Conservation (phyloP, 2,888 invertebrate genomes). For the Trachelus troglodyta region DNA sequence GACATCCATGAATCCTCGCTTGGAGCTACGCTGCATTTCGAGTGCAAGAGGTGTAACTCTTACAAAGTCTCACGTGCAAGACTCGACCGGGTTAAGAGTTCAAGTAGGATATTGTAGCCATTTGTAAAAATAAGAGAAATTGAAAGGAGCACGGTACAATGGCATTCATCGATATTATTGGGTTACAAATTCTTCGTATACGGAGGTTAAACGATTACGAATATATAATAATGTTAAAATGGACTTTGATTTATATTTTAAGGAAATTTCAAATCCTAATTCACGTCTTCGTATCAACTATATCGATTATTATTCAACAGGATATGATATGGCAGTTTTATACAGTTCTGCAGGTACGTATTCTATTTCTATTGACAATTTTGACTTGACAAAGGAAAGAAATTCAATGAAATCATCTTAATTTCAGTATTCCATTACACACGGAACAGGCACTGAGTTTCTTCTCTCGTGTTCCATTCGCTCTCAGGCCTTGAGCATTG, state of each 20-base stretch:
- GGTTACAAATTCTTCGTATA: neutral
- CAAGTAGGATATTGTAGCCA: neutral
- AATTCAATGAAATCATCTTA: neutral
- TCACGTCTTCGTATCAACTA: neutral
- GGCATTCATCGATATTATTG: neutral
- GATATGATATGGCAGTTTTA: neutral
- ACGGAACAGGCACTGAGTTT: neutral
- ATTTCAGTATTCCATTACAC: neutral
- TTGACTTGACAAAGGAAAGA: neutral
- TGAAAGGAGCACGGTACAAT: neutral
- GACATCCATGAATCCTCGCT: constrained; percentile 45
- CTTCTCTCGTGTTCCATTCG: neutral
- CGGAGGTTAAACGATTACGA: neutral
- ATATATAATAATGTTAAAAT: neutral
- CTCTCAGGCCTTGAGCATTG: neutral
- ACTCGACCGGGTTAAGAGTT: neutral
- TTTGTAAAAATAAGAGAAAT: neutral
- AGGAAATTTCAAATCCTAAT: neutral
- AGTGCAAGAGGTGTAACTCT: neutral
- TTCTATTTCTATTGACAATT: neutral
- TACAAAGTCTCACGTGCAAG: neutral
- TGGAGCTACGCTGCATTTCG: neutral
- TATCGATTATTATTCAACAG: neutral
- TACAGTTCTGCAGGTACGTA: neutral
- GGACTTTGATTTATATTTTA: neutral